phyloP scores from a whole-genome alignment of 2,113 vertebrate genomes.

The Crotalus horridus region DNA sequence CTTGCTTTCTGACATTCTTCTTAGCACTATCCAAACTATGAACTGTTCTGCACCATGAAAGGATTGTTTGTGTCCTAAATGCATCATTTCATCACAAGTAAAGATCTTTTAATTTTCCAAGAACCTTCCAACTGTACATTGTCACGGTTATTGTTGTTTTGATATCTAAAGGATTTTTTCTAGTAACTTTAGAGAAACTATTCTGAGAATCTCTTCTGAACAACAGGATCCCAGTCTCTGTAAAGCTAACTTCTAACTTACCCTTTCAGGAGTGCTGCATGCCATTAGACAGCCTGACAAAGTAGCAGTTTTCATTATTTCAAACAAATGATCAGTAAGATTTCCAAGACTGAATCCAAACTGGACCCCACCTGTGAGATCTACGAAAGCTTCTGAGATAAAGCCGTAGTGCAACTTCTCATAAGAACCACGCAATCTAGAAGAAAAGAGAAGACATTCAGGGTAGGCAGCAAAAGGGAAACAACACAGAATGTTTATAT shows the following conservation, averaged over 20 bases:
- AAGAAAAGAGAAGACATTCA: neutral
- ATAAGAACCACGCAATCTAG: slow-evolving; percentile 86
- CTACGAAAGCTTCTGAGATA: slow-evolving; percentile 82
- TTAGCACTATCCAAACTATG: neutral
- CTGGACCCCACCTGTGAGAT: slow-evolving; percentile 87
- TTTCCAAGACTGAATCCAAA: slow-evolving; percentile 60
- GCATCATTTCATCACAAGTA: neutral
- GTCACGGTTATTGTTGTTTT: neutral
- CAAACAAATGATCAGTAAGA: slow-evolving; percentile 62
- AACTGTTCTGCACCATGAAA: neutral
- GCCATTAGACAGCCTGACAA: slow-evolving; percentile 73
- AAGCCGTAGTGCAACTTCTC: slow-evolving; percentile 75
- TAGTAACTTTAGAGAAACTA: neutral
- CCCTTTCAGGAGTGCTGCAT: slow-evolving; percentile 71
- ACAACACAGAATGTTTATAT: neutral
- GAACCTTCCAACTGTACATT: neutral
- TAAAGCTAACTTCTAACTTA: slow-evolving; percentile 51
- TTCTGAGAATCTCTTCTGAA: neutral
- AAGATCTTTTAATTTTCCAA: neutral
- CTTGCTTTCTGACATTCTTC: neutral
- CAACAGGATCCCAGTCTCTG: neutral
- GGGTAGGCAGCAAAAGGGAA: neutral
- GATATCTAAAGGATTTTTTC: neutral
- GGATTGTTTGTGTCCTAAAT: neutral
- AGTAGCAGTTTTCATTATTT: slow-evolving; percentile 71